Base-by-base conservation (phyloP, 2,888 invertebrate genomes). In the Phyllotreta striolata region DNA sequence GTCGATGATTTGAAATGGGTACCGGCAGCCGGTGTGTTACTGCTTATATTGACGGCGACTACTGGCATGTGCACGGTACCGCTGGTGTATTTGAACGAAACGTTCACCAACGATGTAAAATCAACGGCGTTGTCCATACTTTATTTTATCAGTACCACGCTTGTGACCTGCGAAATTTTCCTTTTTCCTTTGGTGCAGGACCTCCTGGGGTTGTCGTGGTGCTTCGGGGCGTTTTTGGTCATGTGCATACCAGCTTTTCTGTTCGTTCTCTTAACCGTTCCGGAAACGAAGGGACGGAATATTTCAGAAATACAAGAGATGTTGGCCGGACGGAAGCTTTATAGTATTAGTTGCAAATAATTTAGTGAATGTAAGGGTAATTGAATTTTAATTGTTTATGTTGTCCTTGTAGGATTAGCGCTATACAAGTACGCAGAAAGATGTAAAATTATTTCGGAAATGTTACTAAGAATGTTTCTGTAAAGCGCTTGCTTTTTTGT, bases 241-340 rank as follows among this genome's bases (percentile, higher is more conserved):
- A 62, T 63, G 46, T 71, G 69, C 46, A n/a, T 63, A 10, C 12
- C 68, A 2, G 73, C 71, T 1, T 40, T 62, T 10, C 8, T 71
- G 12, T 75, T 74, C 57, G 63, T 72, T 5, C 62, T 64, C 54
- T 62, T 63, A 8, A 37, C 67, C 8, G 64, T 75, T 9, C 73
- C 73, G 1, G 75, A 75, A 62, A 75, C 74, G 4, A 74, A 72
- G 59, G 75, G 75, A 1, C 72, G 63, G 61, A 71, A 66, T 54
- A 24, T 72, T 24, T 43, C 57, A 14, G 70, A 58, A 35, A 58
- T 58, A 40, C 58, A 58, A 39, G 40, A 51, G 9, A 35, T 58
- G 9, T 51, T 51, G 10, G 10, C 34, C 37, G 10, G 37, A 34
- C 37, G 8, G 5, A n/a, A 14, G 9, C 41, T 24, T 24, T 24